Percentiles rank a stretch among this genome's conserved stretches.
Conservation (phyloP, 2,113 vertebrate genomes). For the Antennarius striatus region DNA sequence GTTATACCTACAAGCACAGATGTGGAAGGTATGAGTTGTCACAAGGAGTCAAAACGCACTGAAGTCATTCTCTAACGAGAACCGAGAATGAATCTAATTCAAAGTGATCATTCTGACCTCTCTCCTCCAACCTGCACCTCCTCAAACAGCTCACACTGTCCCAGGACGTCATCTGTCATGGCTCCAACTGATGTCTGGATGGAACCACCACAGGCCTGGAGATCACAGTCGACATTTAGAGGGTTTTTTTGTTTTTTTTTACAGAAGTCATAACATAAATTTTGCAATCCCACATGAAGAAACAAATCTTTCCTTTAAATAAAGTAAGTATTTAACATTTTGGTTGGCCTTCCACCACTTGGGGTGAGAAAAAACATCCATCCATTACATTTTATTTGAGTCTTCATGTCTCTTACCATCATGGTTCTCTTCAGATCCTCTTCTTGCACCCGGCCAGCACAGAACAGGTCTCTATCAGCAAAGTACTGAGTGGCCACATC, state of each 20-base stretch:
- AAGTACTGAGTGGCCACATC: slow-evolving; percentile 98
- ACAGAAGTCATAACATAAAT: not conserved
- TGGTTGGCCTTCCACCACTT: too few species aligned
- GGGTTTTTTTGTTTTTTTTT: not conserved
- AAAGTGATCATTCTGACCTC: slow-evolving; percentile 75
- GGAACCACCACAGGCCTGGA: slow-evolving; percentile 94
- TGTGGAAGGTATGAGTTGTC: not conserved
- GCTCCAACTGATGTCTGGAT: slow-evolving; percentile 93
- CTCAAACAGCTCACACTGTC: slow-evolving; percentile 92
- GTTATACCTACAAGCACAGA: slow-evolving; percentile 85
- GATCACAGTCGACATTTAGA: slow-evolving; percentile 23
- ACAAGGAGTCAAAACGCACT: not conserved
- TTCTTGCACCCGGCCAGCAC: slow-evolving; percentile 92
- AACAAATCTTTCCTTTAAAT: too few species aligned
- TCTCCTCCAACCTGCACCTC: slow-evolving; percentile 96
- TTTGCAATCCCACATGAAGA: too few species aligned
- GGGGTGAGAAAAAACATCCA: too few species aligned
- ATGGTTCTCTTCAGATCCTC: slow-evolving; percentile 97
- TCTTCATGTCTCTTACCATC: slow-evolving; percentile 83
- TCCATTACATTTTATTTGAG: too few species aligned
- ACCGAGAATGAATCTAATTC: fast-evolving
- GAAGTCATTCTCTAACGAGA: not conserved
- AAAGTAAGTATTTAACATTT: too few species aligned
- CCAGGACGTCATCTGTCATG: slow-evolving; percentile 86
- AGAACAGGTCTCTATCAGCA: slow-evolving; percentile 96